Evolutionary conservation across 2,888 invertebrate genomes (phyloP), one percentile per base, ranked within the genome.

Genomic region (Thymelicus acteon): DNA sequence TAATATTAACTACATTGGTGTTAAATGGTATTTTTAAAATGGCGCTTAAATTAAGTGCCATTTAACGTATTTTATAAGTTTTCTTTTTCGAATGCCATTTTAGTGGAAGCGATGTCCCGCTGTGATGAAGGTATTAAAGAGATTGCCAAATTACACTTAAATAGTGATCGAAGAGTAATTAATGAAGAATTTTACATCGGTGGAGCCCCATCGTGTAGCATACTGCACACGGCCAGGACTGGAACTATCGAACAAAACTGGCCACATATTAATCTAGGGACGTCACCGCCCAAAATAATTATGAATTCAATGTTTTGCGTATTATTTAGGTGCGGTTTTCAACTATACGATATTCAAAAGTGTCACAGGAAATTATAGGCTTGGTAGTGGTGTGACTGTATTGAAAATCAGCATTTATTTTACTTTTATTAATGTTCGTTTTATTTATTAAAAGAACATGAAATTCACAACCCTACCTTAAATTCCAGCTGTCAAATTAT

Each of bases 131-230:
- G 57, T 65, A 57, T 65, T 57, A 10, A 7, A 47, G 8, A 57
- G 65, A 57, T 65, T 54, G 65, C 57, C 65, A 65, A 65, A 65
- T 65, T 65, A 44, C 57, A 31, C 37, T 44, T 57, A 65, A 65
- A 31, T 54, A 65, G 49, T 39, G 54, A 65, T 57, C 52, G 57
- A 65, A 57, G 52, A 57, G 65, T n/a, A 65, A 65, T 65, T 65
- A 65, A 57, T 19, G 54, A 44, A n/a, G 65, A 65, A 65, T 65
- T 24, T 57, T 24, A 19, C 65, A 44, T 7, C 54, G 62, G n/a
- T 15, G 62, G 8, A 7, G 6, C 47, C 13, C 31, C 5, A 31
- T 31, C 31, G 31, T 1, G 31, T 31, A 31, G 4, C 2, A 19
- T 19, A 19, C 19, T 19, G 19, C 31, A 31, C 3, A 31, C 31